Base-by-base conservation (phyloP, 2,797 vertebrate species). In the Coregonus ussuriensis region DNA sequence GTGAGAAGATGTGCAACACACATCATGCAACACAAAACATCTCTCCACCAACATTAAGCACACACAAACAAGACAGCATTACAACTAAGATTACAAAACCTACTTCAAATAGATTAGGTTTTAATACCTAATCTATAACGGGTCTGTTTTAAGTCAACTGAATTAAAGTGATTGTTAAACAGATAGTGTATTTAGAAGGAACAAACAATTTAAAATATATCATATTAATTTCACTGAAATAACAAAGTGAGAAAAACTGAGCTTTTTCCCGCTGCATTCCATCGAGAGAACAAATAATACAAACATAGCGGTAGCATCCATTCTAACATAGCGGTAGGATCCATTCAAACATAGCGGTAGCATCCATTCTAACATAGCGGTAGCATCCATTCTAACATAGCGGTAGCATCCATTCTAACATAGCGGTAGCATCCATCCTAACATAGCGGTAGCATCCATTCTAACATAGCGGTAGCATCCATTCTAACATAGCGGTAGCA, bases 21-120 rank as follows among this genome's bases (percentile, higher is more conserved):
- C 72, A 77, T 83, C 83, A 70, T 79, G 82, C 71, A 81, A 82
- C 80, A 90, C 75, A 84, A 76, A 82, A 72, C 56, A 29, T 62
- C 1, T 9, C 41, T 47, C 41, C 41, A 47, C 41, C 41, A 47
- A 47, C 41, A 47, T 13, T 47, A 1, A 84, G 16, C 74, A 67
- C 11, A 65, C 18, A 82, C 76, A 78, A 56, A 82, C 77, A 75
- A 6, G 70, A 88, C 77, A 86, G 41, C 41, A 47, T 47, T 47
- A 47, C 25, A 25, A 25, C 41, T 47, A 47, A 47, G 41, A 11
- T 47, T 47, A 47, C 11, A 47, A 47, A 9, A 47, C 41, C 41
- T 47, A 47, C 41, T 47, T 47, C 9, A 47, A 47, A 47, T 47
- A 13, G 11, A 15, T 86, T 70, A 59, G 56, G 56, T 21, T 21